A percentile compares a stretch with the other conserved stretches of the same genome.
phyloP scores from a whole-genome alignment of 2,113 vertebrate genomes.

The Gymnarchus niloticus region DNA sequence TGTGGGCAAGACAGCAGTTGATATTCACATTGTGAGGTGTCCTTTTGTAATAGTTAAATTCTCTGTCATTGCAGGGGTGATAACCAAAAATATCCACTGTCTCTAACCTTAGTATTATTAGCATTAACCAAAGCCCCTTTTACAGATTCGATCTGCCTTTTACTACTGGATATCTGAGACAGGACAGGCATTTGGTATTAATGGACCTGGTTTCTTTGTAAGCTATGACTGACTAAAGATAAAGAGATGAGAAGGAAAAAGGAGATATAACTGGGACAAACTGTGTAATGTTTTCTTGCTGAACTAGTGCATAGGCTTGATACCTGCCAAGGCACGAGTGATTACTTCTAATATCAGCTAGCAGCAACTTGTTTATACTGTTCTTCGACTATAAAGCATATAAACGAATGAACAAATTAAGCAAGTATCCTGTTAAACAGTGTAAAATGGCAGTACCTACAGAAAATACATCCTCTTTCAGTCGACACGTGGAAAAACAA shows the following conservation, averaged over 20 bases:
- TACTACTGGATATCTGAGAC: conserved; percentile 25
- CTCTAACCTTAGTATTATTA: conserved; percentile 54
- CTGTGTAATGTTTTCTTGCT: not conserved
- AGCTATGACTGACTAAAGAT: conserved; percentile 11
- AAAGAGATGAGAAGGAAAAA: conserved; percentile 3
- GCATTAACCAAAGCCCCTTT: conserved; percentile 41
- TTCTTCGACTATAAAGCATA: not conserved
- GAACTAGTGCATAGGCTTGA: not conserved
- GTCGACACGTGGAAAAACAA: no score
- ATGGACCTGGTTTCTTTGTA: conserved; percentile 34
- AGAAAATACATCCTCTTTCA: no score
- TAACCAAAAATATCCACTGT: conserved; percentile 50
- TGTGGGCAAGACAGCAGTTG: conserved; percentile 34
- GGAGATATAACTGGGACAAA: not conserved
- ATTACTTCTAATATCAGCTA: not conserved
- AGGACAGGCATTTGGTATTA: conserved; percentile 29
- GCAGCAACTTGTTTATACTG: not conserved
- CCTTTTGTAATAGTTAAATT: conserved; percentile 28
- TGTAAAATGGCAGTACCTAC: not conserved
- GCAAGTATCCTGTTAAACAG: not conserved
- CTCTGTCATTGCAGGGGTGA: conserved; percentile 41
- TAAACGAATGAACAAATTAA: not conserved
- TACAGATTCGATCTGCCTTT: conserved; percentile 36
- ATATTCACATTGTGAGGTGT: conserved; percentile 46
- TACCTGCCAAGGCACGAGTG: not conserved